Percentiles rank a stretch among this genome's conserved stretches.
phyloP scores from a whole-genome alignment of 2,113 vertebrate species.

The Hyla sarda region DNA sequence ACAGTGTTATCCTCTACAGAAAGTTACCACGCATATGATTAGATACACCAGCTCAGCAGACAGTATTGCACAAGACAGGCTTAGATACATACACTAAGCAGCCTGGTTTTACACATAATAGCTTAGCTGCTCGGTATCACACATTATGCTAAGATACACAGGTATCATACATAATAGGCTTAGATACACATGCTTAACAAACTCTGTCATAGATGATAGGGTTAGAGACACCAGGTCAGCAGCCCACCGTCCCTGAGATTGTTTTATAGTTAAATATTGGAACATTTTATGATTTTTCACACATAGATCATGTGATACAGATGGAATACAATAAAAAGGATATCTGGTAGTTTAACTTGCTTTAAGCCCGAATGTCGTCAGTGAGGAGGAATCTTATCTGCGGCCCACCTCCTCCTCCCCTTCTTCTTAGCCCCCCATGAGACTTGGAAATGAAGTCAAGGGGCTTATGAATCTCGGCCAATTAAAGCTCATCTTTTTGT shows the following conservation, averaged over 20 bases:
- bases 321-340: neutral
- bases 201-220: neutral
- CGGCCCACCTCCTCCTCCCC: neutral
- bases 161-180: neutral
- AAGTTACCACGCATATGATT: too few species aligned
- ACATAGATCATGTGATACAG: neutral
- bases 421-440: constrained; percentile 11
- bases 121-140: too few species aligned
- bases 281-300: neutral
- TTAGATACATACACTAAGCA: neutral
- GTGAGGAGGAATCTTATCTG: constrained; percentile 24
- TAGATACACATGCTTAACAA: neutral
- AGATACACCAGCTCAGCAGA: neutral
- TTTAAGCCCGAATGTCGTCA: constrained; percentile 20
- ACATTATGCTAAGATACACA: too few species aligned
- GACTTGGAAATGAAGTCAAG: constrained; percentile 56
- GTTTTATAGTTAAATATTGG: neutral
- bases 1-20: too few species aligned
- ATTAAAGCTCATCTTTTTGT: constrained; percentile 55
- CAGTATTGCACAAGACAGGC: neutral
- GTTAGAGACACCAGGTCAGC: neutral
- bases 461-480: constrained; percentile 58
- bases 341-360: neutral
- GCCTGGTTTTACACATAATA: too few species aligned
- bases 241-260: neutral